These are phyloP conservation scores for Epinotia nisella DNA, from an alignment of 2,888 invertebrate genomes.

Conservation along the genomic window DNA sequence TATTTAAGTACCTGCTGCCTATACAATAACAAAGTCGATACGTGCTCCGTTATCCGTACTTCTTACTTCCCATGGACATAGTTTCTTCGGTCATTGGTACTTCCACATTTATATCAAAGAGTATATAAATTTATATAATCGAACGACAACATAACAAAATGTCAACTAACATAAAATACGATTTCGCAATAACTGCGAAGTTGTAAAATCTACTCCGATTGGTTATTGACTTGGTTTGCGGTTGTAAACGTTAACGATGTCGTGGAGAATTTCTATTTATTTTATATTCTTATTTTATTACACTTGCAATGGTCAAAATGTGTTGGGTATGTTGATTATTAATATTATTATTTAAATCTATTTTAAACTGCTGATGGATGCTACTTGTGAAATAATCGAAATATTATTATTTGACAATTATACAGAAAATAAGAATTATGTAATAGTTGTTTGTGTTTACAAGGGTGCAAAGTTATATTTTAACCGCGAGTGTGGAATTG, in stretches of 20 bases:
- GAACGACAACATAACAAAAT: slow-evolving; percentile 2
- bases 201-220: slow-evolving; percentile 5
- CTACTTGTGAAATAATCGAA: too few species aligned
- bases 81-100: too few species aligned
- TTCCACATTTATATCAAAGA: not conserved
- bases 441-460: too few species aligned
- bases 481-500: too few species aligned
- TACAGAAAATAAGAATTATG: too few species aligned
- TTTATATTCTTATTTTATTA: slow-evolving; percentile 13
- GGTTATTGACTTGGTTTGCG: slow-evolving; percentile 9
- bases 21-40: not conserved
- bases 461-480: too few species aligned
- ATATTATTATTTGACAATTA: too few species aligned
- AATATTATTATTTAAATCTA: not conserved
- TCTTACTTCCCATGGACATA: too few species aligned
- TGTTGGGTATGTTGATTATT: slow-evolving; percentile 9
- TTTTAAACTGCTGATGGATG: not conserved
- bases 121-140: too few species aligned
- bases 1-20: too few species aligned
- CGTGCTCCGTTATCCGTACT: not conserved
- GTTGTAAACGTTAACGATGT: slow-evolving; percentile 10
- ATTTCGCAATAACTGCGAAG: slow-evolving; percentile 11
- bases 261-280: slow-evolving; percentile 8
- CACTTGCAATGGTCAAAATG: slow-evolving; percentile 16
- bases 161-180: not conserved